Base-by-base conservation (phyloP, 2,797 vertebrate species). In the Lemur catta region DNA sequence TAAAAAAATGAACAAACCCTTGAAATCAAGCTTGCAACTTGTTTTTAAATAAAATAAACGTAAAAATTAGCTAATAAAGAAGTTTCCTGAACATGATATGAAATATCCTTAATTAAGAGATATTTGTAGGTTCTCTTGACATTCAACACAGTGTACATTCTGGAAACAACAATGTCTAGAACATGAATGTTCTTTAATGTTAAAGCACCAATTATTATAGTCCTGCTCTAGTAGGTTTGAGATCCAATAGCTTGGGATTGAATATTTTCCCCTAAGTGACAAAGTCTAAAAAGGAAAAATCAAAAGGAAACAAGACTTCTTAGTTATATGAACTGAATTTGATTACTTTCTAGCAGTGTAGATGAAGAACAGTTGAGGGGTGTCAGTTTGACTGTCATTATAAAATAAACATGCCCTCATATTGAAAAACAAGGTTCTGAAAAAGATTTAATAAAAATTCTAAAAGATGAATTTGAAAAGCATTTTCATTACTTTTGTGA, bases 371-470 rank as follows among this genome's bases (percentile, higher is more conserved):
- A 52, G 7, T 46, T 79, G 79, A 91, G 17, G 15, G 17, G 50
- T 89, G 79, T 78, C 61, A 52, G 46, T 17, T 63, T 85, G 38
- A 72, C 48, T 93, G 87, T 91, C 28, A 57, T 90, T 69, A 75
- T 71, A 35, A 93, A 94, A 84, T 52, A 95, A 92, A 80, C 9
- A 35, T 26, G 46, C 7, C 28, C 11, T 88, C 24, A 43, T 33
- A 48, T 3, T n/a, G 41, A 88, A 91, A 96, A 95, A 72, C 12
- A 89, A 57, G 7, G 33, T 82, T 93, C 90, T 30, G 4, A 11
- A 89, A 86, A 82, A 65, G 15, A 80, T 35, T 61, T 76, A 69
- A 80, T 93, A 88, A 74, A 82, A 67, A 94, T 82, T 71, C 43
- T 82, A 79, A 95, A 91, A 94, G 69, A 72, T 6, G 4, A 76